phyloP scores from a whole-genome alignment of 2,113 vertebrate species.

The Neomonachus schauinslandi region DNA sequence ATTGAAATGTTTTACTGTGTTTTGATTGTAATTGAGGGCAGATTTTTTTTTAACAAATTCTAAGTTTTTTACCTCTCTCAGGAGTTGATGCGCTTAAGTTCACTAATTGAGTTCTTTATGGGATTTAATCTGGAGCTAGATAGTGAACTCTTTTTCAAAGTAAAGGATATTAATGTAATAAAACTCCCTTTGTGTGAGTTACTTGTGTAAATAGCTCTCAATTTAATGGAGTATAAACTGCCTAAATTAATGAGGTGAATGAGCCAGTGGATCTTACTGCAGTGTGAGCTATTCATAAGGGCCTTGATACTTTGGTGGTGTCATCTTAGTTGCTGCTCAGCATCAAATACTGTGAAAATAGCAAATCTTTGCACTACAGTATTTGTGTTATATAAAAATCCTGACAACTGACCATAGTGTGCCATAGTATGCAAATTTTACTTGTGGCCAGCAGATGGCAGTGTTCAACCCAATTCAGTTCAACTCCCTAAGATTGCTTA shows the following conservation, averaged over 20 bases:
- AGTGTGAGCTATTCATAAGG: not conserved
- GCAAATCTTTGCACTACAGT: not conserved
- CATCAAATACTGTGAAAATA: not conserved
- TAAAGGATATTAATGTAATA: not conserved
- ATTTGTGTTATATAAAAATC: not conserved
- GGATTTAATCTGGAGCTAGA: not conserved
- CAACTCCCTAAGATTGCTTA: not conserved
- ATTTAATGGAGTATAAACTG: not conserved
- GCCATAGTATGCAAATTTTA: not conserved
- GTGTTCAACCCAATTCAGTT: constrained; percentile 39
- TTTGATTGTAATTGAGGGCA: not conserved
- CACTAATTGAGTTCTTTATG: not conserved
- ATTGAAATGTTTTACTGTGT: not conserved
- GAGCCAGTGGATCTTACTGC: not conserved
- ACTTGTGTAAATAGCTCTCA: not conserved
- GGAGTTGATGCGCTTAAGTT: not conserved
- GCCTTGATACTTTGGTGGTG: not conserved
- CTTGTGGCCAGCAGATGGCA: constrained; percentile 67
- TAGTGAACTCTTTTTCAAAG: not conserved
- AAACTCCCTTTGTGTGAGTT: not conserved
- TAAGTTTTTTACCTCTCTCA: not conserved
- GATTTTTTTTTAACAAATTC: not conserved
- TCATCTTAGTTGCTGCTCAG: not conserved
- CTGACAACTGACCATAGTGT: fast-evolving
- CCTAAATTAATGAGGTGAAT: not conserved